These are phyloP conservation scores for Mellilla xanthometata DNA, from an alignment of 2,888 invertebrate species.

Conservation along the genomic window DNA sequence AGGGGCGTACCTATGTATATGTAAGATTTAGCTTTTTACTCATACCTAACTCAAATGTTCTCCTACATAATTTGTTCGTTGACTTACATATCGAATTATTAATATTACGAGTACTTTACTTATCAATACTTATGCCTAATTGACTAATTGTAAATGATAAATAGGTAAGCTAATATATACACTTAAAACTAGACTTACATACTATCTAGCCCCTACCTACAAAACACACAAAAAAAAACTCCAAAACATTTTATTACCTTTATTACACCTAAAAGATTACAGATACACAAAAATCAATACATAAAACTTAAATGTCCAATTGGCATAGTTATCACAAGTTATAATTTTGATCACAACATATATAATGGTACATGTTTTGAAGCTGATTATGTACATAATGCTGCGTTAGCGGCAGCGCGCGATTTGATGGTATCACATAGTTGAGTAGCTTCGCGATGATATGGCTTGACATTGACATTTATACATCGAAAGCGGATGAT, in stretches of 20 bases:
- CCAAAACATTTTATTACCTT: constrained; percentile 59
- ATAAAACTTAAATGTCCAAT: constrained; percentile 36
- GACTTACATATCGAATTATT: too few species aligned
- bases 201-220: constrained; percentile 6
- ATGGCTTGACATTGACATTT: not conserved
- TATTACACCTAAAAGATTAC: constrained; percentile 54
- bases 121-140: too few species aligned
- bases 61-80: too few species aligned
- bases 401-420: constrained; percentile 10
- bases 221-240: constrained; percentile 53
- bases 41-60: too few species aligned
- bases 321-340: constrained; percentile 66
- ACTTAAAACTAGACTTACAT: not conserved
- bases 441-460: constrained; percentile 13
- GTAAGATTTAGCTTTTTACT: not conserved
- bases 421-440: constrained; percentile 11
- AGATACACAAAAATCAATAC: constrained; percentile 45
- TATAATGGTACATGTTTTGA: constrained; percentile 56
- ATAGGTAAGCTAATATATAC: too few species aligned
- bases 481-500: constrained; percentile 38
- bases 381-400: constrained; percentile 56
- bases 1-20: not conserved
- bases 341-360: constrained; percentile 69
- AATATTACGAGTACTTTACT: too few species aligned
- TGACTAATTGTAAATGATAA: too few species aligned